Evolutionary conservation across 2,113 vertebrate genomes (phyloP).

Genomic region (Oxyruncus cristatus): DNA sequence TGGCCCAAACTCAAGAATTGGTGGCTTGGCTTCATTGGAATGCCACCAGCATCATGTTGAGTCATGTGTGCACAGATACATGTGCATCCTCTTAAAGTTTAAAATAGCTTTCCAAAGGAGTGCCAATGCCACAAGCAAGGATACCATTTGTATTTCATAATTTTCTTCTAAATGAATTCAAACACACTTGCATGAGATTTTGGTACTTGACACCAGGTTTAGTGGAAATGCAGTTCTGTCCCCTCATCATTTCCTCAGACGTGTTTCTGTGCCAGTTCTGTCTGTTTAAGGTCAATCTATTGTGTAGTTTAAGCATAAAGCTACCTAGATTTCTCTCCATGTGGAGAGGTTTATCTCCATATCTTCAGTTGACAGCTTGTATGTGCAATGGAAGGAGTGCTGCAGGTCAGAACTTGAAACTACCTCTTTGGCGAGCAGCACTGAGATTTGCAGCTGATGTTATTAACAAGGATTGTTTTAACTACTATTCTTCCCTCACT

Average conservation of each 20-base stretch:
- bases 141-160: background rate
- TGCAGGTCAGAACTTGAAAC: conserved; percentile 43
- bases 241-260: background rate
- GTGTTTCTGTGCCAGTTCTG: background rate
- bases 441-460: background rate
- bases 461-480: background rate
- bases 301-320: background rate
- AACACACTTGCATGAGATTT: background rate
- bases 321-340: background rate
- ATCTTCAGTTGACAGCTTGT: background rate
- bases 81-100: background rate
- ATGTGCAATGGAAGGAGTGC: background rate
- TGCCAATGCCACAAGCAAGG: background rate
- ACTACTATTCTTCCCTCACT: background rate
- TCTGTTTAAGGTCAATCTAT: background rate
- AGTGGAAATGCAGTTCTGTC: background rate
- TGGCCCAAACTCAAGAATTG: background rate
- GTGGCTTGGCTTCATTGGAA: conserved; percentile 32
- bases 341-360: background rate
- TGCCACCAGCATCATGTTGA: conserved; percentile 16
- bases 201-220: background rate
- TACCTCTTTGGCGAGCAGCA: background rate
- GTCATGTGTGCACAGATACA: background rate
- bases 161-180: background rate
- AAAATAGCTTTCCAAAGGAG: conserved; percentile 25